These are phyloP conservation scores for Silurus asotus DNA, from an alignment of 2,113 vertebrate genomes.

Conservation along the genomic window DNA sequence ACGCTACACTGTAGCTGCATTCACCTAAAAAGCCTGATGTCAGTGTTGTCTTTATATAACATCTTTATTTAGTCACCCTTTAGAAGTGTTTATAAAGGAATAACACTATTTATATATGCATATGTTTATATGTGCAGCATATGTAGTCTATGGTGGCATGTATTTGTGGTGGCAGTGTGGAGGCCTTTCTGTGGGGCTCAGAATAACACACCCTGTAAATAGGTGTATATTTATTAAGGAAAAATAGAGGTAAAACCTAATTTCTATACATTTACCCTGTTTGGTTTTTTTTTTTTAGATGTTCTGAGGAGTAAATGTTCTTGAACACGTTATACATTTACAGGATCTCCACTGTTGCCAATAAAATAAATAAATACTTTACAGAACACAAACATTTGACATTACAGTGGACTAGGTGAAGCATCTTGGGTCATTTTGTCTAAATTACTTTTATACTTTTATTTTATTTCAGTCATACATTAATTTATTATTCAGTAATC, in stretches of 20 bases:
- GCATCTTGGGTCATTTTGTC: too few relatives aligned
- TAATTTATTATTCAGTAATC: neutral
- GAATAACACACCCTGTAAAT: slow-evolving; percentile 2
- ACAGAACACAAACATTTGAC: too few relatives aligned
- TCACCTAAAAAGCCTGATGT: neutral
- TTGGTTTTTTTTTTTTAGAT: neutral
- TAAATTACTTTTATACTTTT: too few relatives aligned
- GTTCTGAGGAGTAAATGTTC: too few relatives aligned
- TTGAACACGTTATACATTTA: too few relatives aligned
- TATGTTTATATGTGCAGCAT: neutral
- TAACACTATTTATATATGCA: neutral
- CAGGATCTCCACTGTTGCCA: too few relatives aligned
- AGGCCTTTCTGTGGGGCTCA: neutral
- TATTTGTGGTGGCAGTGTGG: neutral
- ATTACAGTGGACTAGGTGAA: too few relatives aligned
- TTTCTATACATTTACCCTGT: neutral
- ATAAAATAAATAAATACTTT: too few relatives aligned
- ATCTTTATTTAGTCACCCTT: neutral
- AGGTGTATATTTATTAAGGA: neutral
- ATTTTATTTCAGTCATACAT: neutral
- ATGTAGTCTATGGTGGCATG: neutral
- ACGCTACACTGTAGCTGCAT: neutral
- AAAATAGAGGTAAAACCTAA: neutral
- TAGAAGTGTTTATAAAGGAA: neutral
- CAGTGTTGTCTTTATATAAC: neutral